phyloP scores from a whole-genome alignment of 2,888 invertebrate species.

The Tridacna crocea region DNA sequence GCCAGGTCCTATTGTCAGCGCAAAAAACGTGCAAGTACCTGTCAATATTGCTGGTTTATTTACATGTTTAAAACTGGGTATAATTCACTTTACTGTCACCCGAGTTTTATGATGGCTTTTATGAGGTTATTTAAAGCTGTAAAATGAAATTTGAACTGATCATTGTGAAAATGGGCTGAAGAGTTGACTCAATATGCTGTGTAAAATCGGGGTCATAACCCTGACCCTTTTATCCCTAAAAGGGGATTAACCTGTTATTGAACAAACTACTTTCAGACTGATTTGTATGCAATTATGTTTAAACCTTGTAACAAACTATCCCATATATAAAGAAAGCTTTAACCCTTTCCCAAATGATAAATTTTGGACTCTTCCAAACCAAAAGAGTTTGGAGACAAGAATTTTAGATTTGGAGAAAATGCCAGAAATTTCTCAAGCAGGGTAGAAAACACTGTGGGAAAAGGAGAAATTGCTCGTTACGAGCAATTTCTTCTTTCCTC shows the following conservation, averaged over 20 bases:
- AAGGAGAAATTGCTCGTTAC: neutral
- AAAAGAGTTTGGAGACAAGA: neutral
- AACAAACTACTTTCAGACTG: no score
- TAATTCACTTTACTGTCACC: conserved; percentile 10
- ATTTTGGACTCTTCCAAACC: neutral
- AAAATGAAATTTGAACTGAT: conserved; percentile 23
- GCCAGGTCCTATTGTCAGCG: neutral
- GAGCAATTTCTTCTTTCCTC: neutral
- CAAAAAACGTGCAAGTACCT: conserved; percentile 21
- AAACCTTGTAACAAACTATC: no score
- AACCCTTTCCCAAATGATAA: neutral
- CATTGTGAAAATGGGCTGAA: neutral
- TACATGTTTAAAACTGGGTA: conserved; percentile 15
- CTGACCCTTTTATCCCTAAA: neutral
- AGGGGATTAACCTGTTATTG: neutral
- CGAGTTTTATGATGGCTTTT: conserved; percentile 8
- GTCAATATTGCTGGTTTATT: conserved; percentile 12
- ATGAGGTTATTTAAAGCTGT: conserved; percentile 15
- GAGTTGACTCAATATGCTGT: conserved; percentile 15
- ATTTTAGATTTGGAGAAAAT: no score
- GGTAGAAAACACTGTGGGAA: neutral
- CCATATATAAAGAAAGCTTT: neutral
- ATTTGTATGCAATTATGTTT: no score
- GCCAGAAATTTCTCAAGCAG: no score
- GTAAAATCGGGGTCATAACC: conserved; percentile 15